Evolutionary conservation across 2,888 invertebrate species (phyloP), one percentile per base, ranked within the genome.

Genomic region (Xestia ashworthii): DNA sequence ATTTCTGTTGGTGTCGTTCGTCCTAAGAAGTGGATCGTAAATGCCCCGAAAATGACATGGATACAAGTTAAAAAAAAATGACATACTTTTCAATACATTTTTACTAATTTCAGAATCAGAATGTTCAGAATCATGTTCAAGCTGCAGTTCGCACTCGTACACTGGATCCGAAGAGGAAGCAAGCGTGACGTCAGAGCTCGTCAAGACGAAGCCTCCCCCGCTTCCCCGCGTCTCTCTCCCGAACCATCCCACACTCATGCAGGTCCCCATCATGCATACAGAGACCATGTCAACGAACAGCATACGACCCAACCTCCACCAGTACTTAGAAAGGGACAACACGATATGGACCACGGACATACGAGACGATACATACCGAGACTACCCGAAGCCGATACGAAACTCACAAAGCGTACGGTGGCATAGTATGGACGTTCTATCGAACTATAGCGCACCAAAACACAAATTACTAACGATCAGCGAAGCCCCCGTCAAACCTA

Each of bases 111-210:
- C 96, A 97, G 98, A 97, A 87, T 98, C 98, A 0, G 97, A 97
- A 65, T 98, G 98, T 91, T 98, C 98, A 0, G 97, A 97, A 71
- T 97, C 98, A 0, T 98, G 98, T 22, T 98, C 98, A 0, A 97
- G 98, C 80, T 98, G 98, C 91, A 94, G 94, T 81, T 95, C 95
- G 1, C 91, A 92, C 62, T 92, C 95, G 1, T 93, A 92, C 87
- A 91, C 93, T 5, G 92, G 91, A 53, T 94, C 95, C 0, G 93
- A 94, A 41, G 93, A 91, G 14, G 94, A 93, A 72, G 89, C 92
- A 0, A 93, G 88, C 76, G 89, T 87, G 19, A 90, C 92, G 22
- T 89, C 92, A 11, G 93, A 92, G 76, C 84, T 88, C 22, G 77
- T 88, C 1, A 92, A 92, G 85, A 91, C 93, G 0, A 93, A 93